Evolutionary conservation across 2,797 vertebrate species (phyloP), one percentile per base, ranked within the genome.

Genomic region (Champsocephalus gunnari): DNA sequence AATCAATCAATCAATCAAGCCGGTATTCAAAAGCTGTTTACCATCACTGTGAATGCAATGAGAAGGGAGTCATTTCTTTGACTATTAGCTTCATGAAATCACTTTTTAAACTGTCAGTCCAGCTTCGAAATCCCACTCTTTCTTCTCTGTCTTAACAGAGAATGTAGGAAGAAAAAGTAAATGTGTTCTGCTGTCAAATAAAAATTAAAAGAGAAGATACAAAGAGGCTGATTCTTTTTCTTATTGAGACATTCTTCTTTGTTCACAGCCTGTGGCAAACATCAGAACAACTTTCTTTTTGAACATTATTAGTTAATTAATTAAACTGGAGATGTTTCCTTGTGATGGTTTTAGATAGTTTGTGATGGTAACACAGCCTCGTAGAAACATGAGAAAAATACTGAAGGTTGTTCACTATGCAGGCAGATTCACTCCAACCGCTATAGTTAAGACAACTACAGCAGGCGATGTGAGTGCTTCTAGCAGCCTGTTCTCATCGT

Each of bases 261-360:
- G 58, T 66, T 83, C 56, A 16, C 65, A 70, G 75, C 59, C 13
- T 60, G 61, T 68, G 49, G 13, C 9, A 76, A 80, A 84, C 65
- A 84, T 77, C 44, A 7, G n/a, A 69, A 83, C 53, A 77, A 56
- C 66, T 82, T 69, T 59, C 49, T 59, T 87, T 38, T 66, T 79
- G 55, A 84, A 84, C n/a, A 8, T 72, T 75, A 85, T 80, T 77
- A 62, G 70, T 59, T 70, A 80, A 82, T 87, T 87, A 84, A 78
- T 77, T 86, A 54, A 82, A 76, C 19, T 3, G 14, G 63, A 71
- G 38, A 43, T 57, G 21, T 16, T 66, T 80, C 10, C n/a, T 66
- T 47, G 57, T 77, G 62, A 79, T 57, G 64, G 48, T 64, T 76
- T 72, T 86, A 28, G 24, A 28, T 28, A 28, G 24, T 28, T 28